Evolutionary conservation across 2,113 vertebrate genomes (phyloP).

Genomic region (Lichenostomus cassidix): DNA sequence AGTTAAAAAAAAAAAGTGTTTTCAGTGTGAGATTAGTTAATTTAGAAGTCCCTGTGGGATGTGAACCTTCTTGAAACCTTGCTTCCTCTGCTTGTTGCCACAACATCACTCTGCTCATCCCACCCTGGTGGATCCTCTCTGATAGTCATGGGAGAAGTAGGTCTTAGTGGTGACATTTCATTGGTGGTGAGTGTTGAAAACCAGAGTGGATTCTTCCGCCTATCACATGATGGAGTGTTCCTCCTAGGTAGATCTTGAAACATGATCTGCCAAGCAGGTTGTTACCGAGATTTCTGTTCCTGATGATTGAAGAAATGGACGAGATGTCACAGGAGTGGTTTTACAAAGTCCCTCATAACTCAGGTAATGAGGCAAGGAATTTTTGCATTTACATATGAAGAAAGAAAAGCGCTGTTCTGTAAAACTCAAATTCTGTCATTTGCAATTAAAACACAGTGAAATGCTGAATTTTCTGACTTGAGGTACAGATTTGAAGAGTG

Average conservation of each 20-base stretch:
- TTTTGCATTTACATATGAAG: background rate
- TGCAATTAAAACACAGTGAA: background rate
- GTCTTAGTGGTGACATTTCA: background rate
- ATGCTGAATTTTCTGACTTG: background rate
- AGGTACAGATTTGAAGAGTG: background rate
- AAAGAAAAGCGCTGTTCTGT: background rate
- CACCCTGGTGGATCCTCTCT: background rate
- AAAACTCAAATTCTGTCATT: background rate
- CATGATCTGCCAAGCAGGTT: background rate
- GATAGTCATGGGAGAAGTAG: background rate
- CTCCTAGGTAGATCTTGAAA: background rate
- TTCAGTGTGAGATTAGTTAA: background rate
- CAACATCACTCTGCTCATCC: background rate
- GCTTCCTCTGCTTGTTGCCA: background rate
- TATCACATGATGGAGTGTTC: rapidly evolving
- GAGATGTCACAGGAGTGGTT: background rate
- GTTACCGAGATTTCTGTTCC: background rate
- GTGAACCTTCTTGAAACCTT: background rate
- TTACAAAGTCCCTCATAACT: background rate
- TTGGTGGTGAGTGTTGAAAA: background rate
- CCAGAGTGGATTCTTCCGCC: background rate
- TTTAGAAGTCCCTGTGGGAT: background rate
- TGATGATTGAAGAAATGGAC: background rate
- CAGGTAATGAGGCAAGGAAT: background rate
- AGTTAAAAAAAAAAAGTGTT: background rate